Evolutionary conservation across 1,140 invertebrate species (phyloP), one percentile per base, ranked within the genome.

Genomic region (Cecropterus lyciades): DNA sequence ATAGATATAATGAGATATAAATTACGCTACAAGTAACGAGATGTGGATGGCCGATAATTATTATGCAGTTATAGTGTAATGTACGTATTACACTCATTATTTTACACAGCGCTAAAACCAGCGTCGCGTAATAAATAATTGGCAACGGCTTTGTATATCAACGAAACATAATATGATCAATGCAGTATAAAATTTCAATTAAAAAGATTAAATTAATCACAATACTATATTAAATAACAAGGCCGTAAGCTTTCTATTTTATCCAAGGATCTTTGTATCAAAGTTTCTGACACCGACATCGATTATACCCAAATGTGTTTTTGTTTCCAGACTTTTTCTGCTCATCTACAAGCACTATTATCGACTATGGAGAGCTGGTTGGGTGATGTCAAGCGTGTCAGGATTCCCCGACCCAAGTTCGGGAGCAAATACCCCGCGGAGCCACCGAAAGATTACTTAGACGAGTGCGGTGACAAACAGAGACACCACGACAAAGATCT

Each of bases 351-450:
- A 1, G n/a, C 20, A 24, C 15, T 45, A 46, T 30, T 1, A 46
- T n/a, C 16, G 59, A 88, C 73, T 74, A 97, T 97, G 96, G 96
- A 97, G 81, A 95, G 95, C 69, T 97, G 96, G 95, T 88, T 97
- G 73, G 95, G 94, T 51, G 96, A 97, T 80, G 95, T 97, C 24
- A 96, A 97, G 90, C 94, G 95, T 76, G 95, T 97, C 62, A 93
- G 95, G 69, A 97, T 97, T 71, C 96, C 96, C 52, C 93, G 96
- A 65, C 96, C 96, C 27, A 97, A 97, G 93, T 97, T 97, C 80
- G 95, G 95, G 66, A 94, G 93, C 70, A 93, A 95, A 73, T 94
- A 94, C 80, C 94, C 94, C 0, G 91, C 91, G 0, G 94, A 95
- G 80, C 95, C 95, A 46, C 93, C 95, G 30, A 95, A 95, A 82